Percentiles rank a stretch among this genome's conserved stretches.
Conservation (phyloP, 1,140 invertebrate genomes). For the Papilio helenus region DNA sequence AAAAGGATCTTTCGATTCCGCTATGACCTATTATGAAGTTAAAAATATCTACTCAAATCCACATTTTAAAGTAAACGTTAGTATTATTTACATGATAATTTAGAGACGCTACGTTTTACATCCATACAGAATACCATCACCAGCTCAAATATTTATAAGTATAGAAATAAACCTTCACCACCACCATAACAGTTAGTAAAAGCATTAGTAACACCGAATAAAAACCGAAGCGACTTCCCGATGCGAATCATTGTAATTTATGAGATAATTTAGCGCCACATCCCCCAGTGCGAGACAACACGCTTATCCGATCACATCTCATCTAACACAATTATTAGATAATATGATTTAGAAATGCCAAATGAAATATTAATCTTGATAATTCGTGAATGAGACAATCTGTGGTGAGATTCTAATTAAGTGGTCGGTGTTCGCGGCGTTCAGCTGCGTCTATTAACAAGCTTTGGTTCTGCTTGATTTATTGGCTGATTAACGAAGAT, state of each 20-base stretch:
- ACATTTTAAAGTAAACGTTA: not conserved
- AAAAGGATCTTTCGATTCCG: slow-evolving; percentile 14
- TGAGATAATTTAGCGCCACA: slow-evolving; percentile 56
- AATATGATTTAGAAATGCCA: slow-evolving; percentile 56
- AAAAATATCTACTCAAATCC: not conserved
- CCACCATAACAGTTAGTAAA: slow-evolving; percentile 43
- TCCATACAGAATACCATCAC: not conserved
- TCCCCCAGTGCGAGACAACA: slow-evolving; percentile 63
- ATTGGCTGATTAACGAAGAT: slow-evolving; percentile 54
- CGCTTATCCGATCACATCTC: slow-evolving; percentile 76
- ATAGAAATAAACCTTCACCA: not conserved
- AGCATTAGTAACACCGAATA: slow-evolving; percentile 46
- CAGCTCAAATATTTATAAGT: not conserved
- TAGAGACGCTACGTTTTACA: not conserved
- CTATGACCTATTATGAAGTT: not conserved
- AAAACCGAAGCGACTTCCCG: slow-evolving; percentile 37
- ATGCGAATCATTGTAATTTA: slow-evolving; percentile 49
- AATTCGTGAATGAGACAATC: slow-evolving; percentile 66
- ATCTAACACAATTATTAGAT: slow-evolving; percentile 50
- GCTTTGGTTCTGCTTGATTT: slow-evolving; percentile 48
- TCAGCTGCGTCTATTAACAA: slow-evolving; percentile 50
- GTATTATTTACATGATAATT: not conserved
- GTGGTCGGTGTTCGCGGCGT: slow-evolving; percentile 54
- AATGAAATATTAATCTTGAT: slow-evolving; percentile 62
- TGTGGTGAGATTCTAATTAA: slow-evolving; percentile 69